Base-by-base conservation (phyloP, 2,797 vertebrate genomes). In the Danio jaintianensis region DNA sequence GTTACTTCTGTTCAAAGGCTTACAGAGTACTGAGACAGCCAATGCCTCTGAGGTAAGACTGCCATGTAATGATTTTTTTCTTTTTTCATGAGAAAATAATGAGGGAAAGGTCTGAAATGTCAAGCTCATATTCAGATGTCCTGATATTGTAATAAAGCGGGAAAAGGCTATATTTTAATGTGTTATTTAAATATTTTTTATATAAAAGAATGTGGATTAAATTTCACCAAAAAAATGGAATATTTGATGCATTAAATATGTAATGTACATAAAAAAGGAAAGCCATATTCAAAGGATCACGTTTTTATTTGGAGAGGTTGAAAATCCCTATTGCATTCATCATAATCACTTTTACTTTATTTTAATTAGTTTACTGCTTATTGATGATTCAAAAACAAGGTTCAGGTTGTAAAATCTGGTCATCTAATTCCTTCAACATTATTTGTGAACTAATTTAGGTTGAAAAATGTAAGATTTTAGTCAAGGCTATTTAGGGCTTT, bases 1-100 rank as follows among this genome's bases (percentile, higher is more conserved):
- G 5, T 90, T 94, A 53, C 88, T 95, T 66, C 88, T 95, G 7
- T 93, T 95, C 87, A 94, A 94, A 83, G 93, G 93, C 78, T 84
- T 93, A 18, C 90, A 91, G 83, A 92, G 88, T 55, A 86, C 90
- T 4, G 89, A 92, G 69, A 90, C 91, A 81, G 85, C 88, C 81
- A 90, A 89, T 22, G 88, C 86, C 10, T 89, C 89, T 18, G 93
- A 94, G 90, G 94, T 95, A 81, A 89, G 13, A n/a, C 48, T n/a
- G 48, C 38, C 67, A 13, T 8, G n/a, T 16, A 18, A 55, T 1
- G 29, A 29, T 29, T 29, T 29, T 29, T 29, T 12, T 12, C 13
- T 55, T 20, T 18, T 20, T 55, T 9, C 53, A 2, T 29, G 29
- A 29, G 29, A 29, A 29, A n/a, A n/a, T n/a, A n/a, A 29, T 29